Evolutionary conservation across 1,140 invertebrate species (phyloP), one percentile per base, ranked within the genome.

Genomic region (Papilio polyxenes): DNA sequence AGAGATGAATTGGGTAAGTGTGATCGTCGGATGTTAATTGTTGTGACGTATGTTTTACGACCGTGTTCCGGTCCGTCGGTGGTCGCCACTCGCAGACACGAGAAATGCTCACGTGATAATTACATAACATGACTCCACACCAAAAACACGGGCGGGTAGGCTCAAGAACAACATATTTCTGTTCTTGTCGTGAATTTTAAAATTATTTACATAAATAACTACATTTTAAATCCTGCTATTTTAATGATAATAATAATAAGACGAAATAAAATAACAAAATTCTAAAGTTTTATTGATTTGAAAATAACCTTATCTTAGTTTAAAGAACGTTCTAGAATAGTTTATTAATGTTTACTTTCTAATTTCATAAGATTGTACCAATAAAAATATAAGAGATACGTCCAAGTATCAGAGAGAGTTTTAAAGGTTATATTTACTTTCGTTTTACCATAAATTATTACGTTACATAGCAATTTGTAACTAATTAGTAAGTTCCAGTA

Each of bases 371-470:
- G 56, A 17, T 20, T 23, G n/a, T 62, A 10, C 20, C n/a, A 62
- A 62, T 31, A 31, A 0, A 31, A 31, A 31, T 40, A 37, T 72
- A 7, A 17, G 65, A 72, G 65, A 37, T 72, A 15, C 31, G 31
- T 40, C 13, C 13, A 72, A 72, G 37, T 37, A 72, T 40, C 31
- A 15, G 10, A 40, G 65, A 40, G 11, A 40, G 65, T 72, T 1
- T 3, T 3, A 37, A 40, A 40, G 31, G 5, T 72, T 23, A 62
- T 65, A 31, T 65, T 65, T 31, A 20, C 23, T 65, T 65, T 31
- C 23, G 23, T 65, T 65, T 65, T 65, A 65, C 20, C 62, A 65
- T 65, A 31, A 31, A 31, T 72, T 37, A 72, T 72, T 13, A 65
- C 20, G 62, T 65, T 72, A 62, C 37, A 37, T 72, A 72, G 11